Conservation (phyloP, 2,113 vertebrate genomes). For the Rhineura floridana region DNA sequence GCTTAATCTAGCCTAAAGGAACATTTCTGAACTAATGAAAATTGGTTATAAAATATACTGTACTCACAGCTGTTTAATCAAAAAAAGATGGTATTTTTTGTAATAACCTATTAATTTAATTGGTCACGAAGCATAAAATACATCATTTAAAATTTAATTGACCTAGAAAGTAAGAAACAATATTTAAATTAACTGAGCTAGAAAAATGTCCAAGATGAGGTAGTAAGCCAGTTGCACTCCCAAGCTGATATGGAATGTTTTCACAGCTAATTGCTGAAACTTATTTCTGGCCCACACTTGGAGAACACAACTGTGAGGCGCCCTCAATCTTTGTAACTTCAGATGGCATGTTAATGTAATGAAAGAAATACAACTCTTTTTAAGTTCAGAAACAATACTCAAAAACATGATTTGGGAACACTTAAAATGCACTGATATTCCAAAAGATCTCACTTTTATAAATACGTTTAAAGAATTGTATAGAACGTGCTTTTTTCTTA, state of each 20-base stretch:
- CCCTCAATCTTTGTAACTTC: slow-evolving; percentile 63
- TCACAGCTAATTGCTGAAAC: slow-evolving; percentile 79
- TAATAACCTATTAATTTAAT: slow-evolving; percentile 99
- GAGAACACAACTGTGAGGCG: slow-evolving; percentile 61
- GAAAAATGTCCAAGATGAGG: slow-evolving; percentile 87
- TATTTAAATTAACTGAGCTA: slow-evolving; percentile 92
- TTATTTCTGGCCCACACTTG: slow-evolving; percentile 70
- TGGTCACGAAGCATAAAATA: slow-evolving; percentile 98
- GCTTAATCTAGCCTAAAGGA: slow-evolving; percentile 96
- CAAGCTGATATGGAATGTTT: slow-evolving; percentile 76
- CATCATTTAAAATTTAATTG: slow-evolving; percentile 98
- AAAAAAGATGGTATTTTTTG: slow-evolving; percentile 89
- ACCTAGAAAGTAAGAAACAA: slow-evolving; percentile 97
- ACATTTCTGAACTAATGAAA: slow-evolving; percentile 96
- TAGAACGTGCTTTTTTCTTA: slow-evolving; percentile 45
- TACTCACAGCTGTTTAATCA: slow-evolving; percentile 97
- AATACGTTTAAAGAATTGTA: slow-evolving; percentile 33
- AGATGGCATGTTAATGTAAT: slow-evolving; percentile 54
- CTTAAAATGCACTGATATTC: slow-evolving; percentile 52
- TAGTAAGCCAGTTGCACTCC: slow-evolving; percentile 82
- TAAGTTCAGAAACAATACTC: slow-evolving; percentile 63
- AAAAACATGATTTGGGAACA: slow-evolving; percentile 48
- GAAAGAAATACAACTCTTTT: slow-evolving; percentile 54
- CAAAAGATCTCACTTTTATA: slow-evolving; percentile 52
- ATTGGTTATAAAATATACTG: slow-evolving; percentile 99